Evolutionary conservation across 1,140 invertebrate species (phyloP).

Genomic region (Tetramorium parvispinum): DNA sequence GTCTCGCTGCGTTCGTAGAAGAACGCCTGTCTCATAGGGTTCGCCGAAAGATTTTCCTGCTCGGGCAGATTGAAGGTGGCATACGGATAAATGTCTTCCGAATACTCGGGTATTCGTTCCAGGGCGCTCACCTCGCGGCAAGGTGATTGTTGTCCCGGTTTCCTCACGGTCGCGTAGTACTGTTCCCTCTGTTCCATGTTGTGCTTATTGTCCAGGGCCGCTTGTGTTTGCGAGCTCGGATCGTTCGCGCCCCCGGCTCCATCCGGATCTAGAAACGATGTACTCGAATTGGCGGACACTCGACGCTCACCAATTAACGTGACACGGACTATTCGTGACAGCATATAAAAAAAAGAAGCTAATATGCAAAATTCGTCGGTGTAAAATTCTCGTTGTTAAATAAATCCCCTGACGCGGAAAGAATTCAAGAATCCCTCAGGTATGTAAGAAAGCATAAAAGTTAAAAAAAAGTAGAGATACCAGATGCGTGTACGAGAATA

Average conservation of each 20-base stretch:
- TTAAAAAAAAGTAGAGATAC: neutral
- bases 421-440: neutral
- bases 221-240: slow-evolving; percentile 82
- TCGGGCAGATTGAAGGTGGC: slow-evolving; percentile 88
- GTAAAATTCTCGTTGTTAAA: neutral
- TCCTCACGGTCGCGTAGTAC: slow-evolving; percentile 87
- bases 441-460: neutral
- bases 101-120: slow-evolving; percentile 87
- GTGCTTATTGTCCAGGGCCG: slow-evolving; percentile 85
- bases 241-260: slow-evolving; percentile 78
- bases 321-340: neutral
- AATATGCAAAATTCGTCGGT: neutral
- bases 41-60: slow-evolving; percentile 85
- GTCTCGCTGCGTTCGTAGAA: slow-evolving; percentile 84
- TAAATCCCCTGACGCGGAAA: neutral
- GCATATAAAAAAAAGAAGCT: neutral
- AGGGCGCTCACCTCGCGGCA: slow-evolving; percentile 85
- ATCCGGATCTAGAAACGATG: slow-evolving; percentile 75
- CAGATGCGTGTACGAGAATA: neutral
- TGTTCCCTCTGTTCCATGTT: slow-evolving; percentile 87
- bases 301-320: neutral
- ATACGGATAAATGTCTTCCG: slow-evolving; percentile 89
- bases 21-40: slow-evolving; percentile 81
- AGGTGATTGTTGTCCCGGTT: slow-evolving; percentile 86
- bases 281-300: neutral